These are phyloP conservation scores for Corbicula japonica DNA, from an alignment of 2,888 invertebrate species.

Conservation along the genomic window DNA sequence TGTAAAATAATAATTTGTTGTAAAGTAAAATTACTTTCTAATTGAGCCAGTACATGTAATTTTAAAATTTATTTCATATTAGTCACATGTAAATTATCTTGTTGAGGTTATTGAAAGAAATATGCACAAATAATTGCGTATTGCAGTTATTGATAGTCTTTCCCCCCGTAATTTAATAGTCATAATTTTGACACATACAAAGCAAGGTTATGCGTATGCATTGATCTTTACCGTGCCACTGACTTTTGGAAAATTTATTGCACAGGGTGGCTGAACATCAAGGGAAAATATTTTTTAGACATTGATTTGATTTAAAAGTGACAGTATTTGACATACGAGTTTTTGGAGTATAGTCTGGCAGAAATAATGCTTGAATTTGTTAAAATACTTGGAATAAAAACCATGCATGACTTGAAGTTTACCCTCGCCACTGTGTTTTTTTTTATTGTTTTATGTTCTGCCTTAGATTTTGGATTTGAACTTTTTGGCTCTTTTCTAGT, in stretches of 20 bases:
- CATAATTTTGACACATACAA: constrained; percentile 22
- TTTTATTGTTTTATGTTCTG: no score
- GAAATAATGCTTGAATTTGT: no score
- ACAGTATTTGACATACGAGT: no score
- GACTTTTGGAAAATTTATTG: constrained; percentile 13
- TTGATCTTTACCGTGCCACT: constrained; percentile 2
- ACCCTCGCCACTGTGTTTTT: no score
- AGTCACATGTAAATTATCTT: constrained; percentile 24
- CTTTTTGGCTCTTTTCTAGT: no score
- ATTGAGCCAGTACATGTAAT: constrained; percentile 11
- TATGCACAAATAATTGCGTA: background rate
- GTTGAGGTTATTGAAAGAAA: constrained; percentile 13
- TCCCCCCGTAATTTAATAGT: constrained; percentile 5
- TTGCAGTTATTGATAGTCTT: constrained; percentile 1
- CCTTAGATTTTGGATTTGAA: no score
- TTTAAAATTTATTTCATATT: constrained; percentile 42
- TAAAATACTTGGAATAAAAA: no score
- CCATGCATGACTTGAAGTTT: no score
- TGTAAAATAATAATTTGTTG: constrained; percentile 11
- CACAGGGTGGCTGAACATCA: background rate
- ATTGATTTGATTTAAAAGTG: no score
- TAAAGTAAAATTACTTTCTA: constrained; percentile 26
- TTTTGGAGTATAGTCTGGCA: no score
- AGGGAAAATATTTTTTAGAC: background rate
- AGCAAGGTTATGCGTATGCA: constrained; percentile 16